Base-by-base conservation (phyloP, 2,113 vertebrate genomes). In the Grantiella picta region DNA sequence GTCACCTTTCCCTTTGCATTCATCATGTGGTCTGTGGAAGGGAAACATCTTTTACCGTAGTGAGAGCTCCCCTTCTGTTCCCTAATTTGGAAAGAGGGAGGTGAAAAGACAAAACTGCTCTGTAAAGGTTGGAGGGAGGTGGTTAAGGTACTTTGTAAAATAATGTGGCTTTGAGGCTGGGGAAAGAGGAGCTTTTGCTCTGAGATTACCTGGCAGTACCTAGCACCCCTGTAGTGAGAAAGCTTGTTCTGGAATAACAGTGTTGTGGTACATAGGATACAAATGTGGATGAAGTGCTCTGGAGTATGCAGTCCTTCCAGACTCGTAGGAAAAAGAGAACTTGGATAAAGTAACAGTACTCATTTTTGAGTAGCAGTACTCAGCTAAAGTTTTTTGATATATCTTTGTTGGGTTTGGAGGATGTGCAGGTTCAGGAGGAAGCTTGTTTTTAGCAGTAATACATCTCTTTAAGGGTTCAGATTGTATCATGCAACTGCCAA, bases 241-340 rank as follows among this genome's bases (percentile, higher is more conserved):
- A 56, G 21, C n/a, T 57, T 28, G 9, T 35, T 78, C 29, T 60
- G 72, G 29, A 77, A 22, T 47, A 17, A 20, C 22, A 42, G 29
- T 23, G 31, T 54, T 45, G 23, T 66, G 49, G 49, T 53, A 40
- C 13, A 5, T 15, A 16, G 21, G 25, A 12, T 40, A 31, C 3
- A 8, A 20, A 44, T 0, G 4, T 19, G 64, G 28, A 36, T 8
- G 15, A 42, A 44, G 40, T 7, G 17, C 54, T 59, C 16, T 27
- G 53, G 38, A 71, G 35, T 4, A 0, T n/a, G 20, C 1, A 8
- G 64, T n/a, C 77, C 50, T 76, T 89, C 9, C 0, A 0, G 49
- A 14, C 6, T 49, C 1, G 1, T 5, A 35, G 15, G 42, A 25
- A 40, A 79, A 66, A 64, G 42, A 21, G 42, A 68, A 29, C 45